Evolutionary conservation across 2,888 invertebrate genomes (phyloP).

Genomic region (Branchellion lobata): DNA sequence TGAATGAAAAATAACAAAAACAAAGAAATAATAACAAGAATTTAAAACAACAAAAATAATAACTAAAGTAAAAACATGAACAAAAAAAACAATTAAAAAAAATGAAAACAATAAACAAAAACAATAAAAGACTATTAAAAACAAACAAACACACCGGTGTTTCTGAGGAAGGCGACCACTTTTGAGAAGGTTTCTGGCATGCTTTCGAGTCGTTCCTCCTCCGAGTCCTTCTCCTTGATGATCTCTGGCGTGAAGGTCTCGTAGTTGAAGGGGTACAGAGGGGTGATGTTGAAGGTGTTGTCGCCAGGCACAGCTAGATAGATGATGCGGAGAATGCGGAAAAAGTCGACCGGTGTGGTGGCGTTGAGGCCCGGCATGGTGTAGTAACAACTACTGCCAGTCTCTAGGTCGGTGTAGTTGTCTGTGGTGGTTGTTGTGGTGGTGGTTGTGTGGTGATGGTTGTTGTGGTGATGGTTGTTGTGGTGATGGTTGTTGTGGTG

Average conservation of each 20-base stretch:
- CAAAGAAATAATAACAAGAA: too few species aligned
- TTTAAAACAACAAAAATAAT: too few species aligned
- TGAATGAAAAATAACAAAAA: too few species aligned
- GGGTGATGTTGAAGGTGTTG: background rate
- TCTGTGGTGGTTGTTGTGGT: slow-evolving; percentile 30
- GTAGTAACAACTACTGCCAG: slow-evolving; percentile 49
- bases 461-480: too few species aligned
- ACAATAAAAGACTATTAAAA: too few species aligned
- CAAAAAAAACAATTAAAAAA: too few species aligned
- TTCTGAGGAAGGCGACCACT: slow-evolving; percentile 48
- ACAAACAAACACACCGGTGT: slow-evolving; percentile 41
- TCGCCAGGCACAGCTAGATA: slow-evolving; percentile 41
- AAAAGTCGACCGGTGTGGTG: slow-evolving; percentile 47
- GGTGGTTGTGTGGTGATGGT: too few species aligned
- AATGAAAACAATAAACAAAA: too few species aligned
- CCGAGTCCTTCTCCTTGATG: slow-evolving; percentile 42
- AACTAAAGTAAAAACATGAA: too few species aligned
- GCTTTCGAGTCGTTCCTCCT: slow-evolving; percentile 50
- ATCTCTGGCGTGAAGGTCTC: slow-evolving; percentile 52
- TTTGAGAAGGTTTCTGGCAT: slow-evolving; percentile 50
- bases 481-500: too few species aligned
- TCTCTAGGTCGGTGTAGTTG: slow-evolving; percentile 45
- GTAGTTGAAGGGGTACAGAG: slow-evolving; percentile 51
- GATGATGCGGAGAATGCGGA: slow-evolving; percentile 48
- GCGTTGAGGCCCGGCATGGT: slow-evolving; percentile 48